Conservation (phyloP, 2,888 invertebrate genomes). For the Strigamia crassipes region DNA sequence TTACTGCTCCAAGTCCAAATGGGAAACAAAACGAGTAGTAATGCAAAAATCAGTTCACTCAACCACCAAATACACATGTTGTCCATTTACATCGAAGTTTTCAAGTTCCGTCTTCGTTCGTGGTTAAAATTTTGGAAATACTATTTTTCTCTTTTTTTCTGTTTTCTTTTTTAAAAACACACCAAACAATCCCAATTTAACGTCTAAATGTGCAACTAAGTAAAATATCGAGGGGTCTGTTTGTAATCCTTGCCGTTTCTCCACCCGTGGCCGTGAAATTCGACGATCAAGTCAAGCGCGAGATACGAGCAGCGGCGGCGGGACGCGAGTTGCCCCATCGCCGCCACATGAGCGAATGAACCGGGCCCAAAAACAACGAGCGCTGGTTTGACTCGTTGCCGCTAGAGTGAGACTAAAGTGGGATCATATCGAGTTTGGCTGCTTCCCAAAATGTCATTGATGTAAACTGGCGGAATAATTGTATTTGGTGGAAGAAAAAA, state of each 20-base stretch:
- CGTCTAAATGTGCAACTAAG: neutral
- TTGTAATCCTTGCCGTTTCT: neutral
- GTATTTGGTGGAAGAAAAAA: neutral
- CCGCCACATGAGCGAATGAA: constrained; percentile 23
- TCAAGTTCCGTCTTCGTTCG: neutral
- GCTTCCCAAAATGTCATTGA: neutral
- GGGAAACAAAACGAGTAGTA: constrained; percentile 17
- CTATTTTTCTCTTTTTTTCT: neutral
- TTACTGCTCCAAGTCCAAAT: constrained; percentile 5
- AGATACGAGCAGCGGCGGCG: constrained; percentile 17
- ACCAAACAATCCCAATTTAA: neutral
- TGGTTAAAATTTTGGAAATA: neutral
- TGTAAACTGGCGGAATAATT: constrained; percentile 19
- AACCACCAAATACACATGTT: constrained; percentile 16
- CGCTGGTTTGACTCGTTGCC: neutral
- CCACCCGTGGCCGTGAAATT: neutral
- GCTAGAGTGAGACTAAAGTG: neutral
- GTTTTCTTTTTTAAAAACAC: neutral
- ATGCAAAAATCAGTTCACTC: constrained; percentile 25
- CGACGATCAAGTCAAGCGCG: neutral
- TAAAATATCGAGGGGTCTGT: neutral
- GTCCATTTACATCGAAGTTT: constrained; percentile 1
- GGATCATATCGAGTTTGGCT: neutral
- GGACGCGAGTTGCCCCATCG: constrained; percentile 26
- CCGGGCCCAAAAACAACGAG: neutral